Evolutionary conservation across 1,140 invertebrate genomes (phyloP).

Genomic region (Trypoxylus dichotomus): DNA sequence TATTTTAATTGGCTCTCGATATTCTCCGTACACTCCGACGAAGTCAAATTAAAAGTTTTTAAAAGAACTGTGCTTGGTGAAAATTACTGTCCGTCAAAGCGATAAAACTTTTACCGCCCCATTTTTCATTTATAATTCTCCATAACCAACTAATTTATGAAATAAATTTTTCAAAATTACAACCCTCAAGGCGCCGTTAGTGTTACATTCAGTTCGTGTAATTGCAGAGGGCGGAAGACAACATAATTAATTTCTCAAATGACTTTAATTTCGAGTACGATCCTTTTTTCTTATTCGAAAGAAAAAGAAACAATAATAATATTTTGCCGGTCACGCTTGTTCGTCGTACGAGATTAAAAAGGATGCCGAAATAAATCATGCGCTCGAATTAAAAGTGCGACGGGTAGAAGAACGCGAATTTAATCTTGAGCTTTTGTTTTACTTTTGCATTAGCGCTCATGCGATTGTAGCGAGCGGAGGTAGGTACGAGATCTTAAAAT

Average conservation of each 20-base stretch:
- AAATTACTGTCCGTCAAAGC: neutral
- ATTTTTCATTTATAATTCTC: neutral
- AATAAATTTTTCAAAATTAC: neutral
- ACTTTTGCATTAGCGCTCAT: neutral
- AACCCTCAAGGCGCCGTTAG: neutral
- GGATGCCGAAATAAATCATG: slow-evolving; percentile 13
- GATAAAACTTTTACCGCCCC: neutral
- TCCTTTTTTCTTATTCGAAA: neutral
- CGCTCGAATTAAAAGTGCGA: slow-evolving; percentile 3
- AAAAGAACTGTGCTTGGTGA: neutral
- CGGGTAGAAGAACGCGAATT: neutral
- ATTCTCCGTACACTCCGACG: neutral
- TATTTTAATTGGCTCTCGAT: too few relatives aligned
- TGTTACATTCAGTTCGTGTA: neutral
- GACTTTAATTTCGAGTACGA: neutral
- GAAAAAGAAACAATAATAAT: slow-evolving; percentile 15
- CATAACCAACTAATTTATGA: neutral
- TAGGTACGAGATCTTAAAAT: neutral
- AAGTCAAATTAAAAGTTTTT: neutral
- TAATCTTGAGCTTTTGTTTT: neutral
- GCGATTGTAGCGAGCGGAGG: neutral
- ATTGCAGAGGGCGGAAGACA: neutral
- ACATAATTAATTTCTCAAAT: slow-evolving; percentile 4
- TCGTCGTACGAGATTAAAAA: slow-evolving; percentile 3
- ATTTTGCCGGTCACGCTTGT: neutral